Conservation (phyloP, 2,888 invertebrate species). For the Congeria kusceri region DNA sequence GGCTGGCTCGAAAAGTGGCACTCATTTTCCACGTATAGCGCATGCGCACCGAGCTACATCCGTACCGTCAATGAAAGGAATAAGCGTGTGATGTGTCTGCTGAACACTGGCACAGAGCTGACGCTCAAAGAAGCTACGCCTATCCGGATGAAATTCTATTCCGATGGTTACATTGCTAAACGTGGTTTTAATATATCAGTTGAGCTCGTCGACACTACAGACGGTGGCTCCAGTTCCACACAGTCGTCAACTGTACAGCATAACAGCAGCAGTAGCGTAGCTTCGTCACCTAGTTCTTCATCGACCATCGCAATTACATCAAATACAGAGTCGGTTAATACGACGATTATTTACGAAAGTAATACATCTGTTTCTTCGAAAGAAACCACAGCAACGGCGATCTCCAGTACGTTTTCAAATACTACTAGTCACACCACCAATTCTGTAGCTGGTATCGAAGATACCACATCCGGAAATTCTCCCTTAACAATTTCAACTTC, state of each 20-base stretch:
- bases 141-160: slow-evolving; percentile 2
- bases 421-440: no score
- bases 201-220: not conserved
- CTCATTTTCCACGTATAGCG: not conserved
- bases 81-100: not conserved
- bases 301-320: no score
- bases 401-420: no score
- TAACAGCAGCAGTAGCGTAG: not conserved
- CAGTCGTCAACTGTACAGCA: not conserved
- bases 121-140: not conserved
- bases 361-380: no score
- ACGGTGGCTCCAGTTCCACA: not conserved
- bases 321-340: no score
- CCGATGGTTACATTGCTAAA: not conserved
- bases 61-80: not conserved
- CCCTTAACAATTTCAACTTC: no score
- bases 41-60: not conserved
- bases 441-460: no score
- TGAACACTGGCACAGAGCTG: not conserved
- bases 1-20: slow-evolving; percentile 6
- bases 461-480: no score
- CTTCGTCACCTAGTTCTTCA: not conserved
- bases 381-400: no score
- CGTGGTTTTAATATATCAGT: slow-evolving; percentile 14
- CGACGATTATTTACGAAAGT: no score